Evolutionary conservation across 1,140 invertebrate species (phyloP), one percentile per base, ranked within the genome.

Genomic region (Chironomus striatipennis): DNA sequence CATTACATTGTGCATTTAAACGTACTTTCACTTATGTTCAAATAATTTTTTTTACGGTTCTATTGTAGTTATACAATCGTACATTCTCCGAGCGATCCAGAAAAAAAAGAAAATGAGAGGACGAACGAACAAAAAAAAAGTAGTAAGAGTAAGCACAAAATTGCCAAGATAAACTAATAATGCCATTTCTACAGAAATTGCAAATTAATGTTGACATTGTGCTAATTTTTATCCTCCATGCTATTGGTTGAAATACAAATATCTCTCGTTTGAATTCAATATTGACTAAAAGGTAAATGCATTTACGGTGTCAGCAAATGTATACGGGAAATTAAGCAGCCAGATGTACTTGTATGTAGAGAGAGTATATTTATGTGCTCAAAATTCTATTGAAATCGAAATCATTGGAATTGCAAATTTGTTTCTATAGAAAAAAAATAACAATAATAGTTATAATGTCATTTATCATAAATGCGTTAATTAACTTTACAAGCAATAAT

Each of bases 171-270:
- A 43, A 43, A 73, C 10, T 17, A 43, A 43, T 17, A 43, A 20
- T 15, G 18, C n/a, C 42, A 43, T 24, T 20, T 15, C 15, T 3
- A 20, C 12, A n/a, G 47, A 57, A 21, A 21, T 20, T 70, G 65
- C 65, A 70, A 70, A 70, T 70, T 70, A 70, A 70, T 70, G 65
- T 70, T 70, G 65, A 70, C 65, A 70, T 70, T 70, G 65, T 70
- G 65, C 65, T 70, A 70, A 70, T 70, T 70, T 70, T 70, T 70
- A 20, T 20, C 20, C 18, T 70, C 10, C 65, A 70, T 18, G 65
- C 65, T 70, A 18, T 4, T 1, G 18, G 18, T 2, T 20, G 17
- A 7, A 57, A 10, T 10, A 57, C 12, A 57, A 57, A 57, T 34
- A 34, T 34, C 24, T 34, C 24, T 5, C 24, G 24, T 34, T 34